Conservation (phyloP, 1,140 invertebrate species). For the Drosophila burlai region DNA sequence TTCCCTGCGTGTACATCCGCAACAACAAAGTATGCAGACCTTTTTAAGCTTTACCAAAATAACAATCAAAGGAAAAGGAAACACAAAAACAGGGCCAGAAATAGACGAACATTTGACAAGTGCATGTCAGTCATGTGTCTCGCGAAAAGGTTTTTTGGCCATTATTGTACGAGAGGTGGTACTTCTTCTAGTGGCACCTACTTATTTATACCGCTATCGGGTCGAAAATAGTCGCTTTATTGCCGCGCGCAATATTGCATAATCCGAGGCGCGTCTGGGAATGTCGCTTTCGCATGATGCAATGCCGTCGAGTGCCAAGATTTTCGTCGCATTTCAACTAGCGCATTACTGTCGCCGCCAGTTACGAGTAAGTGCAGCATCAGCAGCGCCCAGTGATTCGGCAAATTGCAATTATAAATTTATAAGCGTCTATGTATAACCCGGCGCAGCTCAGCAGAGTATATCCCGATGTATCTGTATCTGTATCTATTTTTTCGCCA, state of each 20-base stretch:
- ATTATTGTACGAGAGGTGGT: conserved; percentile 25
- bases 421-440: conserved; percentile 43
- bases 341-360: conserved; percentile 60
- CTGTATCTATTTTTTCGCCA: conserved; percentile 13
- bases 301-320: conserved; percentile 68
- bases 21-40: conserved; percentile 62
- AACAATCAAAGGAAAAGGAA: conserved; percentile 38
- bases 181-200: conserved; percentile 17
- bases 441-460: conserved; percentile 6
- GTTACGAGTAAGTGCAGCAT: conserved; percentile 46
- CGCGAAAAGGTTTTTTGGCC: conserved; percentile 23
- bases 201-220: conserved; percentile 42
- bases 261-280: conserved; percentile 78
- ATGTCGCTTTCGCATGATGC: conserved; percentile 76
- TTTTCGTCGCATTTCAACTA: conserved; percentile 54
- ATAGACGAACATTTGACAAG: conserved; percentile 75
- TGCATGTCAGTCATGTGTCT: conserved; percentile 70
- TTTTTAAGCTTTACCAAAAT: conserved; percentile 62
- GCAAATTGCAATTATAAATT: conserved; percentile 60
- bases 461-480: conserved; percentile 8
- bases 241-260: conserved; percentile 62
- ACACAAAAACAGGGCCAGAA: conserved; percentile 54
- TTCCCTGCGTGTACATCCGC: neutral
- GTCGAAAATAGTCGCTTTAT: conserved; percentile 64
- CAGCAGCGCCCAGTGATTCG: conserved; percentile 49